phyloP scores from a whole-genome alignment of 2,797 vertebrate species.

The Rhinella marina region DNA sequence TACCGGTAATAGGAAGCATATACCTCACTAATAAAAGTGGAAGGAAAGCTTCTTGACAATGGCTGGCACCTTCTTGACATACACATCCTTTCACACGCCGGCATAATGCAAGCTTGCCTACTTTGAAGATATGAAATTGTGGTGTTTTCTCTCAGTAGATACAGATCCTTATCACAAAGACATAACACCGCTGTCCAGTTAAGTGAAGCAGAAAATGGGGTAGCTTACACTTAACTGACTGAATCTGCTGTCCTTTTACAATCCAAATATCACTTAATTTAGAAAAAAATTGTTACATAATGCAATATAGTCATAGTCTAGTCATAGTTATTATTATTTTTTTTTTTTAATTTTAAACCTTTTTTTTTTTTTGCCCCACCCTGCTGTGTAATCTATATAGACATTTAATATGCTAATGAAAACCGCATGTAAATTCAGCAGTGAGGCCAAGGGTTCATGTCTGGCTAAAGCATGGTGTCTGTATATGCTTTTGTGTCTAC shows the following conservation, averaged over 20 bases:
- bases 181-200: conserved; percentile 65
- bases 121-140: conserved; percentile 72
- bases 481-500: conserved; percentile 9
- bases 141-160: conserved; percentile 74
- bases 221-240: conserved; percentile 17
- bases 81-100: conserved; percentile 69
- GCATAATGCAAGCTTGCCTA: conserved; percentile 65
- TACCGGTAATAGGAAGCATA: neutral
- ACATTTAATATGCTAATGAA: neutral
- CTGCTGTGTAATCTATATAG: neutral
- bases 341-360: neutral
- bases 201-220: conserved; percentile 61
- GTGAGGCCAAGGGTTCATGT: neutral
- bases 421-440: neutral
- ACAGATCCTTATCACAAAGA: conserved; percentile 73
- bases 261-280: neutral
- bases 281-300: neutral
- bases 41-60: conserved; percentile 63
- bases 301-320: too few species aligned
- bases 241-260: neutral
- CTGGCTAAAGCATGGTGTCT: neutral
- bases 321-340: neutral
- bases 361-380: neutral
- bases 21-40: conserved; percentile 58
- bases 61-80: conserved; percentile 70